Conservation (phyloP, 2,888 invertebrate genomes). For the Polyommatus icarus region DNA sequence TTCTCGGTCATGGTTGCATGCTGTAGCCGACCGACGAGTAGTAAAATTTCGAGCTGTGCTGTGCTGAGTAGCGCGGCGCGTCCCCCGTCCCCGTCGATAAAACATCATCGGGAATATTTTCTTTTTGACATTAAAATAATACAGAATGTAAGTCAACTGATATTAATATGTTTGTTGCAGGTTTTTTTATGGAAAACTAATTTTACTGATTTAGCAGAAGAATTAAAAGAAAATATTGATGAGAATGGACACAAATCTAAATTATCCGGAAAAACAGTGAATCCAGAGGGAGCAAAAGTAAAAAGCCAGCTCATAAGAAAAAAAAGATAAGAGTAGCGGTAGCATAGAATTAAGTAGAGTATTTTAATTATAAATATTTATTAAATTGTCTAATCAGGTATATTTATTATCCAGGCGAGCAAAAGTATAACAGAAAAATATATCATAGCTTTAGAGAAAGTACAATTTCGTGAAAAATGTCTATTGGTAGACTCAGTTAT, state of each 20-base stretch:
- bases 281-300: conserved; percentile 45
- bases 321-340: conserved; percentile 44
- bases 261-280: conserved; percentile 49
- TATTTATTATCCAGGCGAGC: conserved; percentile 54
- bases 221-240: conserved; percentile 61
- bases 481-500: conserved; percentile 46
- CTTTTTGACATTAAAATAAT: too few species aligned
- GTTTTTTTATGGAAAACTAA: conserved; percentile 79
- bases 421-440: conserved; percentile 56
- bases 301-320: conserved; percentile 64
- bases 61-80: too few species aligned
- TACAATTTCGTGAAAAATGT: conserved; percentile 65
- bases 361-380: conserved; percentile 28
- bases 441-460: conserved; percentile 60
- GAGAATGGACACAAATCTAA: conserved; percentile 53
- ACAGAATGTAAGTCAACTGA: neutral
- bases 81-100: too few species aligned
- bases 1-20: too few species aligned
- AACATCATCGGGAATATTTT: too few species aligned
- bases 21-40: too few species aligned
- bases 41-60: too few species aligned
- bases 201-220: conserved; percentile 64
- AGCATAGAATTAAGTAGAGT: conserved; percentile 34
- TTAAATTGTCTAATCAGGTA: conserved; percentile 11
- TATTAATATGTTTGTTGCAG: conserved; percentile 51